Conservation (phyloP, 2,113 vertebrate genomes). For the Astatoreochromis straeleni region DNA sequence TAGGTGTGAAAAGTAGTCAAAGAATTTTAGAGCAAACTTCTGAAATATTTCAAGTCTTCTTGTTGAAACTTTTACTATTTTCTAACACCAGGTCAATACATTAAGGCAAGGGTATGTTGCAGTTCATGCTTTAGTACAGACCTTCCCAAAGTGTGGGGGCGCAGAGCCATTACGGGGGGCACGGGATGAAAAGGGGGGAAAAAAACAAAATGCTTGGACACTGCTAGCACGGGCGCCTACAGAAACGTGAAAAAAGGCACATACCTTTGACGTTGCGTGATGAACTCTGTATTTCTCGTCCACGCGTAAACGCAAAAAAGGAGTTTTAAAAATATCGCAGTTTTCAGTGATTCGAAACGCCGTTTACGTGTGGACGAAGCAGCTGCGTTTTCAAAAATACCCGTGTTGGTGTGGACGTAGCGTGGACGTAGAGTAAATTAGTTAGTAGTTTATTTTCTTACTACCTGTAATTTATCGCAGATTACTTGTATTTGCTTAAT, state of each 20-base stretch:
- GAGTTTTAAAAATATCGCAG: no score
- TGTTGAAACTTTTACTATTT: background rate
- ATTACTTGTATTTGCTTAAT: background rate
- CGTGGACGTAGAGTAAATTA: no score
- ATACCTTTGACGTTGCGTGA: no score
- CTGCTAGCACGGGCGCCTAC: no score
- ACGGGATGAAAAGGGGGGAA: no score
- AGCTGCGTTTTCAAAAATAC: no score
- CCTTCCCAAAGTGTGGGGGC: background rate
- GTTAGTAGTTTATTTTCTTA: background rate
- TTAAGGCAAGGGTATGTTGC: background rate
- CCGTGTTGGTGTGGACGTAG: background rate
- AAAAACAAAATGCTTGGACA: no score
- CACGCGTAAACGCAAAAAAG: no score
- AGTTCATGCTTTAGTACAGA: background rate
- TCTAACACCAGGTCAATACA: background rate
- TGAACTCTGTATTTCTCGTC: rapidly evolving
- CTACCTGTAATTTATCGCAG: background rate
- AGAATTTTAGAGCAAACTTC: background rate
- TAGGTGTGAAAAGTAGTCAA: background rate
- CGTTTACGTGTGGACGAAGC: no score
- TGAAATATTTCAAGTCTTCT: background rate
- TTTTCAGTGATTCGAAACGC: no score
- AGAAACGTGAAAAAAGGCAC: no score
- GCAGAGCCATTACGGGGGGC: no score